Percentiles rank a stretch among this genome's conserved stretches.
Conservation (phyloP, 2,113 vertebrate genomes). For the Nothobranchius furzeri region DNA sequence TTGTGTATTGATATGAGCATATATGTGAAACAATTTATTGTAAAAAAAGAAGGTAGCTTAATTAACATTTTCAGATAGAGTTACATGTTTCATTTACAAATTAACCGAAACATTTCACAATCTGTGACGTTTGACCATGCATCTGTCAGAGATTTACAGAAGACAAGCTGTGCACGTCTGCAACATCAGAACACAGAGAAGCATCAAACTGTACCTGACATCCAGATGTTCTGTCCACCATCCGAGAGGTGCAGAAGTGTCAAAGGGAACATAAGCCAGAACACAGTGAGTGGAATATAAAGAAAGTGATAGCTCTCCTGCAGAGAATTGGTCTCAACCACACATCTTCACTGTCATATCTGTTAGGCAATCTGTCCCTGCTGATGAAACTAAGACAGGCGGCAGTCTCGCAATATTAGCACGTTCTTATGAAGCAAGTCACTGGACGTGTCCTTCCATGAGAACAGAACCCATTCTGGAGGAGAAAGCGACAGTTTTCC, state of each 20-base stretch:
- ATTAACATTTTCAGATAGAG: too few species aligned
- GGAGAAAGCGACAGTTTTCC: constrained; percentile 26
- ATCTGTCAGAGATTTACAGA: constrained; percentile 4
- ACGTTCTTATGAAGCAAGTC: constrained; percentile 56
- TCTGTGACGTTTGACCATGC: constrained; percentile 5
- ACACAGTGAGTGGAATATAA: constrained; percentile 36
- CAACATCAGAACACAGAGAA: constrained; percentile 14
- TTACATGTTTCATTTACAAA: background rate
- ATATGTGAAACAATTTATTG: constrained; percentile 3
- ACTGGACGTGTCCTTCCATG: constrained; percentile 47
- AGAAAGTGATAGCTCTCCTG: constrained; percentile 40
- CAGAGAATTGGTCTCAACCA: constrained; percentile 40
- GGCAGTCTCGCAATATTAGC: constrained; percentile 56
- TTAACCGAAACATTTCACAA: background rate
- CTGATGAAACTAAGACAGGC: constrained; percentile 44
- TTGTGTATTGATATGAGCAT: background rate
- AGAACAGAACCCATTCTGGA: constrained; percentile 47
- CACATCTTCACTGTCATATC: constrained; percentile 42
- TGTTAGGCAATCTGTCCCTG: constrained; percentile 38
- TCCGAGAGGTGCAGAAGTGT: constrained; percentile 48
- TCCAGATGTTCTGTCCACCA: constrained; percentile 64
- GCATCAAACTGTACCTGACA: constrained; percentile 71
- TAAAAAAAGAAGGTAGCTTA: background rate
- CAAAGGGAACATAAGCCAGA: constrained; percentile 21
- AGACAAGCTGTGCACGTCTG: constrained; percentile 8